Conservation (phyloP, 2,797 vertebrate species). For the Pogonophryne albipinna region DNA sequence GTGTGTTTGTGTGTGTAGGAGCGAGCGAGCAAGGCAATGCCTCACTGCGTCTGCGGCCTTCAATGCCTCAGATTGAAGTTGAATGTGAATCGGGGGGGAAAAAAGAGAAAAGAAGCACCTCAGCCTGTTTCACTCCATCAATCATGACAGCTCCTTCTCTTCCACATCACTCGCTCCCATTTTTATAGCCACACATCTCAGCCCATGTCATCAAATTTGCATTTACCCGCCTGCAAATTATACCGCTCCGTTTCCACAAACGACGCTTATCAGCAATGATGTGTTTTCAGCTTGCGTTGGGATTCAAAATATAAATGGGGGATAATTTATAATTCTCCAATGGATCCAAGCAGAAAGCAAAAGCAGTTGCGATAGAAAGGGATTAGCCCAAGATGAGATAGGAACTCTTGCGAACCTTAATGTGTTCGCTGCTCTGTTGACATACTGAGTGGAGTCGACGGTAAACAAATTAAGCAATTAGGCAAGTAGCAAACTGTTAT, state of each 20-base stretch:
- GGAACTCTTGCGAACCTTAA: constrained; percentile 66
- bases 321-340: constrained; percentile 78
- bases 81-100: constrained; percentile 63
- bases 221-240: constrained; percentile 79
- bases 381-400: constrained; percentile 71
- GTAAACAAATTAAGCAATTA: constrained; percentile 83
- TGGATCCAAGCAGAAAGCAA: constrained; percentile 69
- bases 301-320: constrained; percentile 77
- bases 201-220: constrained; percentile 82
- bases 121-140: constrained; percentile 80
- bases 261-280: constrained; percentile 78
- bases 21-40: constrained; percentile 51
- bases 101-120: constrained; percentile 71
- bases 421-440: constrained; percentile 66
- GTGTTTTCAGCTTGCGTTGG: constrained; percentile 77
- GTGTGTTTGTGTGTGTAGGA: constrained; percentile 20
- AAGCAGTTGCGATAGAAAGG: constrained; percentile 57
- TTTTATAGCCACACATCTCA: constrained; percentile 76
- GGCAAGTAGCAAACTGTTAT: constrained; percentile 72
- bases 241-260: constrained; percentile 71
- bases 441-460: constrained; percentile 63
- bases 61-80: constrained; percentile 72
- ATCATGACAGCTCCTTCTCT: constrained; percentile 80
- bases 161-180: constrained; percentile 72
- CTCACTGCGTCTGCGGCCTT: constrained; percentile 72